Evolutionary conservation across 1,140 invertebrate genomes (phyloP), one percentile per base, ranked within the genome.

Genomic region (Aphelinus atriplicis): DNA sequence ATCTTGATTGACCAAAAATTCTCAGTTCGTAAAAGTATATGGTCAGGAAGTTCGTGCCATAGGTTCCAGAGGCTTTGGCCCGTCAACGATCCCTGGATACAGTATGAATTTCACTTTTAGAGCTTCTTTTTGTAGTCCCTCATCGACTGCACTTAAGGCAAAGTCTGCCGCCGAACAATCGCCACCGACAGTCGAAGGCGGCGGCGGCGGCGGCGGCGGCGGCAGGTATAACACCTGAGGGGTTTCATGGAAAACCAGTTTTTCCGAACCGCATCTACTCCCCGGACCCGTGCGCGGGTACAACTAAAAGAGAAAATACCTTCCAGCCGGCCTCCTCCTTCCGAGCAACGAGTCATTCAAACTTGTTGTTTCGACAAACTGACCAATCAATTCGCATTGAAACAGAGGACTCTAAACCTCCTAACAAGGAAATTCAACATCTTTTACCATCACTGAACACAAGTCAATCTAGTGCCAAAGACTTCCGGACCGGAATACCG

Each of bases 61-160:
- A 1, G 61, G 7, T 55, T 53, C 45, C 6, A 2, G 9, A 7
- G 48, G 3, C 46, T 2, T 26, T 26, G 26, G 57, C 48, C 60
- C 69, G 26, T 53, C 3, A 48, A 58, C 62, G 58, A 73, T 65
- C 47, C 9, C 55, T 53, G 51, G 71, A 51, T 26, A 26, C 26
- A 26, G 26, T 66, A 50, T 57, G 55, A 55, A 73, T 73, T 73
- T 73, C 63, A 66, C 63, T 66, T 73, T 66, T 73, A 66, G 63
- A 42, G 53, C n/a, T n/a, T 51, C 10, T 57, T 48, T 61, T 56
- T 53, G 4, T 26, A 56, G 61, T 46, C 51, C 46, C 61, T 51
- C 53, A 62, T 55, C 9, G 58, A 9, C 58, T 7, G 26, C 26
- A 26, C 26, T 26, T 26, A 26, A 26, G 26, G 26, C 26, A 26